Evolutionary conservation across 2,797 vertebrate species (phyloP).

Genomic region (Brachyalestes nurse): DNA sequence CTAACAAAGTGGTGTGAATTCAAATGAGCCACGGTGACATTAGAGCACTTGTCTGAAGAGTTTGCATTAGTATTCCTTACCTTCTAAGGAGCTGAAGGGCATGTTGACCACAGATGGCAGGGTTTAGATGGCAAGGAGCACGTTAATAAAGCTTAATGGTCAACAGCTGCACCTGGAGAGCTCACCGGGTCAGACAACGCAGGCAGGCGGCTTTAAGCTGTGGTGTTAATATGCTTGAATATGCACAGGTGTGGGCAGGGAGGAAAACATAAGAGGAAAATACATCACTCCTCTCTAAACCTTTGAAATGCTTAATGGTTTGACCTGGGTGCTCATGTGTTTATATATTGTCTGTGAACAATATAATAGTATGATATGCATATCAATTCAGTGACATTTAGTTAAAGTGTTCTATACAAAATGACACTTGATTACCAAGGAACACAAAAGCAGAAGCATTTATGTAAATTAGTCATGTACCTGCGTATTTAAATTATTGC

Average conservation of each 20-base stretch:
- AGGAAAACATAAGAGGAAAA: not conserved
- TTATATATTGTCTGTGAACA: not conserved
- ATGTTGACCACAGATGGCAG: conserved; percentile 46
- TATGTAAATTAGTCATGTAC: no score
- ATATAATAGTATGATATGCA: not conserved
- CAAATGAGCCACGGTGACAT: conserved; percentile 8
- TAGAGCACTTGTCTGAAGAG: conserved; percentile 11
- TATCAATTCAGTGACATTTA: no score
- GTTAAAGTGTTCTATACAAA: no score
- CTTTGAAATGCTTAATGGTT: not conserved
- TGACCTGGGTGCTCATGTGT: not conserved
- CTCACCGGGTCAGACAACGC: conserved; percentile 30
- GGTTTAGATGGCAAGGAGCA: conserved; percentile 35
- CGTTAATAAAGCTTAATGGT: conserved; percentile 49
- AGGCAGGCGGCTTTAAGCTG: conserved; percentile 5
- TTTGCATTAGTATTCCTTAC: conserved; percentile 41
- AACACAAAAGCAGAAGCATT: no score
- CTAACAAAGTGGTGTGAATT: conserved; percentile 25
- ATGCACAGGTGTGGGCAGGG: not conserved
- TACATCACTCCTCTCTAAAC: not conserved
- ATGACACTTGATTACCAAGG: no score
- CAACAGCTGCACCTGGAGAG: conserved; percentile 40
- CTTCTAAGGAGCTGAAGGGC: conserved; percentile 35
- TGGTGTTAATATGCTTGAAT: not conserved
- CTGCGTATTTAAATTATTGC: no score